phyloP scores from a whole-genome alignment of 2,113 vertebrate species.

The Epinephelus cyanopodus region DNA sequence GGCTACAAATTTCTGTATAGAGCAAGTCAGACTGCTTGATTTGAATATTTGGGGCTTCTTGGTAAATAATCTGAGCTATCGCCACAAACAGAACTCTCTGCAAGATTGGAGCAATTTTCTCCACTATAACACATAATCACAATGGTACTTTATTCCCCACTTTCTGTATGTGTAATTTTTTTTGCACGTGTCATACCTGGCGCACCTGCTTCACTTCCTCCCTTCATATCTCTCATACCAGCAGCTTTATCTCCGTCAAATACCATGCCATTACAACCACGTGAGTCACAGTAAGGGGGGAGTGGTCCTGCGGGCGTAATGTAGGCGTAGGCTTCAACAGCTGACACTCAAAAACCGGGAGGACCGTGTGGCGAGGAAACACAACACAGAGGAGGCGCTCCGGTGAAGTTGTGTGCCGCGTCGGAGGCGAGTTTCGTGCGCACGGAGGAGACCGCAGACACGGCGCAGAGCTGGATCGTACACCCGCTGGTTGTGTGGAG shows the following conservation, averaged over 20 bases:
- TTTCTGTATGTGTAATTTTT: neutral
- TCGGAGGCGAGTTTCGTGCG: slow-evolving; percentile 30
- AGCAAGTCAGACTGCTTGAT: slow-evolving; percentile 20
- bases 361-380: neutral
- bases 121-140: neutral
- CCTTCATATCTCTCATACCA: neutral
- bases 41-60: slow-evolving; percentile 23
- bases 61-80: slow-evolving; percentile 5
- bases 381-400: slow-evolving; percentile 43
- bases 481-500: neutral
- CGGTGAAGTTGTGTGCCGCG: slow-evolving; percentile 34
- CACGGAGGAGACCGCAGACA: neutral
- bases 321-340: slow-evolving; percentile 60
- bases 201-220: neutral
- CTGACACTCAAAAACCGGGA: slow-evolving; percentile 57
- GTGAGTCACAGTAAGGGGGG: slow-evolving; percentile 60
- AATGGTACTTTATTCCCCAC: neutral
- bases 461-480: slow-evolving; percentile 4
- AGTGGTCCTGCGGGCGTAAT: slow-evolving; percentile 44
- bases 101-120: neutral
- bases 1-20: slow-evolving; percentile 30
- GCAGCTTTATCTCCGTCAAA: slow-evolving; percentile 22
- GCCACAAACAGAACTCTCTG: neutral
- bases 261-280: slow-evolving; percentile 34
- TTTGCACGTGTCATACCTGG: neutral